These are phyloP conservation scores for Teleogryllus oceanicus DNA, from an alignment of 2,888 invertebrate genomes.

Conservation along the genomic window DNA sequence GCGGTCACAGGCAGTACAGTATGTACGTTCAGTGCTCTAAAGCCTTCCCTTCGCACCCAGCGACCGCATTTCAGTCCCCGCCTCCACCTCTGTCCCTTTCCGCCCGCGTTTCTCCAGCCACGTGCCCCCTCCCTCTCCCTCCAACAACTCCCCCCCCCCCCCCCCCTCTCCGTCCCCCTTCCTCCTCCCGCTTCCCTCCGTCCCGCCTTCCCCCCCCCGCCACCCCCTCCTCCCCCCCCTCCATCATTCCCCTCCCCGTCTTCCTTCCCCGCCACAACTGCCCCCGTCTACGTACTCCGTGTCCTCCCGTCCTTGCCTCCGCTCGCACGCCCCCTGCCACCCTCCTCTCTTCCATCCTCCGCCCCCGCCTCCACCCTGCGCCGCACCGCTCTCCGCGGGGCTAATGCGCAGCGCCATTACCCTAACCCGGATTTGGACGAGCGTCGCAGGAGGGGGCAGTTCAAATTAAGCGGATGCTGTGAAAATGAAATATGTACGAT, in stretches of 20 bases:
- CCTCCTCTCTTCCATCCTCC: neutral
- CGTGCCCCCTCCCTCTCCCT: no score
- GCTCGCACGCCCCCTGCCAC: neutral
- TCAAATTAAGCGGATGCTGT: slow-evolving; percentile 18
- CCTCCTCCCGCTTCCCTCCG: neutral
- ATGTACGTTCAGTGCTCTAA: no score
- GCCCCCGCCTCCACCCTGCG: neutral
- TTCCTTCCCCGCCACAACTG: neutral
- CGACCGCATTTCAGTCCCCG: no score
- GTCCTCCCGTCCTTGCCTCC: neutral
- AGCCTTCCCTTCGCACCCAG: no score
- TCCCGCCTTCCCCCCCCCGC: neutral
- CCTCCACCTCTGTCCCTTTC: no score
- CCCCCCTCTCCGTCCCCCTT: no score
- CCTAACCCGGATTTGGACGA: slow-evolving; percentile 6
- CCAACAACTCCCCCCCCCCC: neutral
- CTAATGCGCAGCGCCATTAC: slow-evolving; percentile 1
- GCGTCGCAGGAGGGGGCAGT: neutral
- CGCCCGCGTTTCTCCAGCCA: no score
- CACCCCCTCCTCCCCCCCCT: neutral
- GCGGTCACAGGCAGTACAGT: no score
- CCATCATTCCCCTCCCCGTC: neutral
- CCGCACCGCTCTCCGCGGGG: neutral
- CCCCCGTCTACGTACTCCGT: neutral
- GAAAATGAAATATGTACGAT: slow-evolving; percentile 18